Evolutionary conservation across 2,888 invertebrate species (phyloP), one percentile per base, ranked within the genome.

Genomic region (Hanleya hanleyi): DNA sequence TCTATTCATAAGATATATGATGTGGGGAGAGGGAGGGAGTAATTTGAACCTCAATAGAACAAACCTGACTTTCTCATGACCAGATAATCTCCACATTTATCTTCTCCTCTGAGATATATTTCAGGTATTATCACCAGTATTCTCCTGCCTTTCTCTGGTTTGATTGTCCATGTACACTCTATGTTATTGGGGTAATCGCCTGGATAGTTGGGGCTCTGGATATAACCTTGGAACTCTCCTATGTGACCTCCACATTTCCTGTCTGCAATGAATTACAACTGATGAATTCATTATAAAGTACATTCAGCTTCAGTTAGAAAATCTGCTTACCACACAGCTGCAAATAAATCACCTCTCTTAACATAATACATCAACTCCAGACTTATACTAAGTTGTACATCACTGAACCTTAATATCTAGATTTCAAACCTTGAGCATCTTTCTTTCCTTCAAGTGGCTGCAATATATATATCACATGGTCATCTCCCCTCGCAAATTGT

Each of bases 151-250:
- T 88, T 89, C 38, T 84, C 86, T 0, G 91, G 90, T 62, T 85
- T 85, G 29, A 91, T 89, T 68, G 85, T 87, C 91, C 91, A 91
- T 5, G 89, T 88, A 76, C 91, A 91, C 41, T 89, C 85, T 3
- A 88, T 83, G 74, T 90, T 87, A 50, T 86, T 85, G 5, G 91
- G 91, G 81, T 91, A 91, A 69, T 88, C 80, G 7, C 91, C 91
- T 4, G 91, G 91, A 81, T 89, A 91, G 81, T 91, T 91, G 6
- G 91, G 91, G n/a, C 89, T 90, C 79, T 90, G 87, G 49, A 91
- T 86, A 65, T 87, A 86, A 0, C 91, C 91, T 62, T 86, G 87
- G 49, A 81, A 81, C 32, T 77, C 74, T 4, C 85, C 86, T 51
- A 83, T 79, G 47, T 79, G 72, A 12, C 84, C 86, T 0, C 89